These are phyloP conservation scores for Speoplatyrhinus poulsoni DNA, from an alignment of 2,113 vertebrate genomes.

Conservation along the genomic window DNA sequence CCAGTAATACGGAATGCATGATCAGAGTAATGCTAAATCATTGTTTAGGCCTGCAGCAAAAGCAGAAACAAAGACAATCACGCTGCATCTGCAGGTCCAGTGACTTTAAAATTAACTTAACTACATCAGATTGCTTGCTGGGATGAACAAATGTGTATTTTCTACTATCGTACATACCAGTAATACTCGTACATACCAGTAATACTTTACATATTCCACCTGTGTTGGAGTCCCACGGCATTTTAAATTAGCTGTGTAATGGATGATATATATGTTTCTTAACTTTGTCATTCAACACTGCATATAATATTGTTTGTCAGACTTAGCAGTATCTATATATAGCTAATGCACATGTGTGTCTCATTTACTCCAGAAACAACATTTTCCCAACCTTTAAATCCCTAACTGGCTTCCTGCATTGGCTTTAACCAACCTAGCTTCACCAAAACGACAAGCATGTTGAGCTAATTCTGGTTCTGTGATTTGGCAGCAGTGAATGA, in stretches of 20 bases:
- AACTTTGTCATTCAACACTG: too few species aligned
- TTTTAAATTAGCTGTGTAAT: too few species aligned
- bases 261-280: too few species aligned
- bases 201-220: too few species aligned
- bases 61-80: too few species aligned
- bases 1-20: background rate
- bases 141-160: background rate
- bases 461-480: conserved; percentile 69
- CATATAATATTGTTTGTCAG: too few species aligned
- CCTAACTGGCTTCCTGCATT: background rate
- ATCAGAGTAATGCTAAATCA: conserved; percentile 35
- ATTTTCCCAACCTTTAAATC: background rate
- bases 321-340: too few species aligned
- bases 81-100: background rate
- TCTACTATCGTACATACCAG: too few species aligned
- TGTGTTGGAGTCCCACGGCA: too few species aligned
- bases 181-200: too few species aligned
- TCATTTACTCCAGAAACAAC: background rate
- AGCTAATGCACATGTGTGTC: background rate
- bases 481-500: conserved; percentile 59
- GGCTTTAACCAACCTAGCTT: conserved; percentile 6
- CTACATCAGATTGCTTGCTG: conserved; percentile 1
- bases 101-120: background rate
- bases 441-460: conserved; percentile 35
- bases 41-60: background rate